A percentile compares a stretch with the other conserved stretches of the same genome.
Evolutionary conservation across 2,113 vertebrate species (phyloP).

Genomic region (Hoplias malabaricus): DNA sequence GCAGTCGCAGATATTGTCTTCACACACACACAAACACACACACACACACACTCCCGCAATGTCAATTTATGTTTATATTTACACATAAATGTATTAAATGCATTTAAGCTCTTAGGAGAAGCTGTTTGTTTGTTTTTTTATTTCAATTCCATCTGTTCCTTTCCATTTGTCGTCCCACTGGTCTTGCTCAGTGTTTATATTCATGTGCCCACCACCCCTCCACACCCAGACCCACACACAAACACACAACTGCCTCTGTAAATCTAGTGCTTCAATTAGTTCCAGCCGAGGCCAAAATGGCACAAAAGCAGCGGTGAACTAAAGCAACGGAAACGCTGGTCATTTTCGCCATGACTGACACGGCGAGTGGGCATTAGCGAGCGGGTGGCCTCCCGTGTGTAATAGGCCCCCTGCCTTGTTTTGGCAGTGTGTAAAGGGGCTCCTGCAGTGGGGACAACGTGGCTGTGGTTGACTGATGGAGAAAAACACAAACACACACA

Average conservation of each 20-base stretch:
- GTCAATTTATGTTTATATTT: slow-evolving; percentile 75
- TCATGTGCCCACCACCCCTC: slow-evolving; percentile 60
- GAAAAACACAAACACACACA: slow-evolving; percentile 10
- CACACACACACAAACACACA: no score
- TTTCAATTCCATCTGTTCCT: slow-evolving; percentile 53
- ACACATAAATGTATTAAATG: slow-evolving; percentile 74
- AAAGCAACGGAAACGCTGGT: slow-evolving; percentile 52
- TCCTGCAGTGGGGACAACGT: slow-evolving; percentile 12
- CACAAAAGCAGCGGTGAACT: slow-evolving; percentile 59
- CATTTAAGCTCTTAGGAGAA: slow-evolving; percentile 70
- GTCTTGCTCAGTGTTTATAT: slow-evolving; percentile 64
- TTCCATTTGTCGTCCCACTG: slow-evolving; percentile 61
- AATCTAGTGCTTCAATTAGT: slow-evolving; percentile 68
- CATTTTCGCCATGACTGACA: slow-evolving; percentile 60
- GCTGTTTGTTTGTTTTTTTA: slow-evolving; percentile 45
- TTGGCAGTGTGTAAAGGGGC: slow-evolving; percentile 46
- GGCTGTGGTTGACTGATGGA: slow-evolving; percentile 21
- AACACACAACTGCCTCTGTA: slow-evolving; percentile 64
- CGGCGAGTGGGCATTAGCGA: slow-evolving; percentile 62
- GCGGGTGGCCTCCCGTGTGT: slow-evolving; percentile 53
- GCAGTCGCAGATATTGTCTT: slow-evolving; percentile 72
- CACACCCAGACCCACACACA: slow-evolving; percentile 51
- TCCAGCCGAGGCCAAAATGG: slow-evolving; percentile 58
- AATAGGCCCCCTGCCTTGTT: slow-evolving; percentile 44
- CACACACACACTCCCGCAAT: no score